Evolutionary conservation across 2,888 invertebrate species (phyloP).

Genomic region (Synergus umbraculus): DNA sequence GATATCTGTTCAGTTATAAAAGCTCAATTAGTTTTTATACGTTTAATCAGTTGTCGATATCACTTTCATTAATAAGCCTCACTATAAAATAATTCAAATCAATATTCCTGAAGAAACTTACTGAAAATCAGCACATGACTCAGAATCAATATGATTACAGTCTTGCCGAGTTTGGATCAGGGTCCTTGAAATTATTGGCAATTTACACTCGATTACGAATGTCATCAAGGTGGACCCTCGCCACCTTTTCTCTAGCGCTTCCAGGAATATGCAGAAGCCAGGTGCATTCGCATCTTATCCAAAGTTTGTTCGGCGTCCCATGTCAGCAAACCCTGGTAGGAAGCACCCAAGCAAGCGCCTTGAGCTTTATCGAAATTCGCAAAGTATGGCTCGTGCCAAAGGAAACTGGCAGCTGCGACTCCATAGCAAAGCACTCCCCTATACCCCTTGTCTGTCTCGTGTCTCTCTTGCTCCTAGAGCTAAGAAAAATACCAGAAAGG

Average conservation of each 20-base stretch:
- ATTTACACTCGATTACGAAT: slow-evolving; percentile 38
- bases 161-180: neutral
- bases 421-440: slow-evolving; percentile 45
- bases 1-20: no score
- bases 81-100: neutral
- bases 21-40: no score
- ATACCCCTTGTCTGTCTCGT: neutral
- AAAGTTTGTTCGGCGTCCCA: slow-evolving; percentile 46
- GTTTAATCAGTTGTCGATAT: no score
- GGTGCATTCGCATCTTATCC: slow-evolving; percentile 55
- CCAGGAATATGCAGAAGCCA: slow-evolving; percentile 46
- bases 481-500: neutral
- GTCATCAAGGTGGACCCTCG: slow-evolving; percentile 37
- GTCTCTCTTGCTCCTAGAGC: slow-evolving; percentile 7
- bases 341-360: slow-evolving; percentile 42
- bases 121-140: neutral
- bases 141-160: neutral
- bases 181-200: slow-evolving; percentile 34
- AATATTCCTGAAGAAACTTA: neutral
- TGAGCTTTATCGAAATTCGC: slow-evolving; percentile 56
- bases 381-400: slow-evolving; percentile 49
- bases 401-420: slow-evolving; percentile 55
- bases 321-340: slow-evolving; percentile 33
- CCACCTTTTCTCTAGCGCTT: slow-evolving; percentile 39
- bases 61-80: neutral